Evolutionary conservation across 2,888 invertebrate species (phyloP).

Genomic region (Lamellibrachia columna): DNA sequence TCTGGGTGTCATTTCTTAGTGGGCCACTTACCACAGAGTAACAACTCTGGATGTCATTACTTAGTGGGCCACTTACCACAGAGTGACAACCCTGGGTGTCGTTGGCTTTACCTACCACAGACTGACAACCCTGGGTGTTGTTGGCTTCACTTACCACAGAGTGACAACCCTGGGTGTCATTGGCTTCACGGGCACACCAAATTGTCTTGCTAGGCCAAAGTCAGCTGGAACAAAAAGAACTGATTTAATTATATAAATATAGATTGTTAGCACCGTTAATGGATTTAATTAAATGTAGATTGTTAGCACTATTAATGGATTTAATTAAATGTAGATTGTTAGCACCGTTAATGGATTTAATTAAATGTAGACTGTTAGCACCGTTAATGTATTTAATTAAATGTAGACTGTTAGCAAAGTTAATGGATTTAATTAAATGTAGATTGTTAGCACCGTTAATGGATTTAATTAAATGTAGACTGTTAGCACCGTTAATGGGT

Average conservation of each 20-base stretch:
- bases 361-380: too few species aligned
- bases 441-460: too few species aligned
- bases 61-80: slow-evolving; percentile 91
- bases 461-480: too few species aligned
- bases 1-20: slow-evolving; percentile 87
- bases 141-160: slow-evolving; percentile 73
- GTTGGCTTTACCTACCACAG: slow-evolving; percentile 90
- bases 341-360: too few species aligned
- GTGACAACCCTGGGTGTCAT: slow-evolving; percentile 82
- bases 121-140: slow-evolving; percentile 96
- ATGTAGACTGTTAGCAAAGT: too few species aligned
- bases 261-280: too few species aligned
- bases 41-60: slow-evolving; percentile 96
- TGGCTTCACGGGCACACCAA: slow-evolving; percentile 84
- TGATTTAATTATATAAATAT: neutral
- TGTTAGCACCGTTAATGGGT: too few species aligned
- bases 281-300: too few species aligned
- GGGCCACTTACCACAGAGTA: slow-evolving; percentile 87
- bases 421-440: too few species aligned
- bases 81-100: slow-evolving; percentile 94
- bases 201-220: slow-evolving; percentile 93
- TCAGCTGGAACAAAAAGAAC: slow-evolving; percentile 76
- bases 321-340: too few species aligned
- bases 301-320: too few species aligned
- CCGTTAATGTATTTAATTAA: too few species aligned